Conservation (phyloP, 1,140 invertebrate species). For the Cotesia chilonis region DNA sequence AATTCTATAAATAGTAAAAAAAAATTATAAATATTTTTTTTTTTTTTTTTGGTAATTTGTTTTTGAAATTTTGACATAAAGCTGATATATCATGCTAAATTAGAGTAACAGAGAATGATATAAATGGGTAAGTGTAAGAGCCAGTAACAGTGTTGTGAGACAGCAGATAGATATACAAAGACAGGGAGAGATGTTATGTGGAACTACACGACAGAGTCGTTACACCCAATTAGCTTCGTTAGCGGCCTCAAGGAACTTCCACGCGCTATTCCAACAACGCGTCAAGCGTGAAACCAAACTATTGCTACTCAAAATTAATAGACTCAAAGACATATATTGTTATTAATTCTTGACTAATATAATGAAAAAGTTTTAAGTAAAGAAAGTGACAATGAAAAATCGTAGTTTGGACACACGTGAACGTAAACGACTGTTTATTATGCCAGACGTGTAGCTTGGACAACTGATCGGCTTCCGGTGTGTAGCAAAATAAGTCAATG, state of each 20-base stretch:
- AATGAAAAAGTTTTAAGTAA: no score
- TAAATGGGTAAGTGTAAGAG: not conserved
- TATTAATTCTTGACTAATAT: not conserved
- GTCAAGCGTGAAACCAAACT: slow-evolving; percentile 31
- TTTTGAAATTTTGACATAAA: no score
- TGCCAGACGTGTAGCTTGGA: not conserved
- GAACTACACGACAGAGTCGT: slow-evolving; percentile 44
- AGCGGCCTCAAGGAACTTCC: slow-evolving; percentile 48
- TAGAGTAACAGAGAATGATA: no score
- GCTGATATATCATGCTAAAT: no score
- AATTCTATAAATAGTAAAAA: no score
- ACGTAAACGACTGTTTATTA: slow-evolving; percentile 1
- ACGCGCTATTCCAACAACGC: slow-evolving; percentile 30
- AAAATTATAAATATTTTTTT: no score
- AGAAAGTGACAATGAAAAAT: no score
- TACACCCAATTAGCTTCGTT: slow-evolving; percentile 56
- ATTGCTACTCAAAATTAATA: slow-evolving; percentile 17
- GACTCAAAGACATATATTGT: not conserved
- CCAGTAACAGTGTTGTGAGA: not conserved
- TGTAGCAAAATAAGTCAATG: slow-evolving; percentile 16
- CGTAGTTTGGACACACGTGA: no score
- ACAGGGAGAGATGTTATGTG: slow-evolving; percentile 22
- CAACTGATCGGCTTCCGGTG: slow-evolving; percentile 27
- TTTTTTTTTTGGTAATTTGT: no score
- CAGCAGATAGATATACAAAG: not conserved